Evolutionary conservation across 2,888 invertebrate genomes (phyloP).

Genomic region (Caenorhabditis uteleia): DNA sequence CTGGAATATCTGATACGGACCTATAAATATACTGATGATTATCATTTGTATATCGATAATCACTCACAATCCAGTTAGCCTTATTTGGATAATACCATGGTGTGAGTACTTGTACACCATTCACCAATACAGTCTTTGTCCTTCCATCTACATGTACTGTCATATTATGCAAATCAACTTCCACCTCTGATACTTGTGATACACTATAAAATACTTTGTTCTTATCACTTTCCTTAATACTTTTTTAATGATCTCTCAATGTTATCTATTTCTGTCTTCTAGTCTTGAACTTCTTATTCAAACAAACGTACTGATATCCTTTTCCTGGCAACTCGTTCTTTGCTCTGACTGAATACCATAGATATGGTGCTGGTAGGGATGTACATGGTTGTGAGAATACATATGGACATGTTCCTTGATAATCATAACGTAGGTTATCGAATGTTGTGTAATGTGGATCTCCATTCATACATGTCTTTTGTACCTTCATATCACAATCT

Average conservation of each 20-base stretch:
- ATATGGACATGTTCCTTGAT: slow-evolving; percentile 68
- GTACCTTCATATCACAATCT: slow-evolving; percentile 31
- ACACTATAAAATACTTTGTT: slow-evolving; percentile 33
- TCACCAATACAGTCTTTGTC: slow-evolving; percentile 42
- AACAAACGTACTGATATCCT: slow-evolving; percentile 28
- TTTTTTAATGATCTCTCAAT: neutral
- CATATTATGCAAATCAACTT: slow-evolving; percentile 51
- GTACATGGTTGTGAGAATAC: slow-evolving; percentile 56
- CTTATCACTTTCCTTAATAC: neutral
- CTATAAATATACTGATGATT: neutral
- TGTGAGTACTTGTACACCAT: slow-evolving; percentile 43
- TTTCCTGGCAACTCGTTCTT: slow-evolving; percentile 45
- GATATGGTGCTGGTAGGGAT: slow-evolving; percentile 31
- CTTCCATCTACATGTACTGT: slow-evolving; percentile 49
- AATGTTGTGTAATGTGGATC: slow-evolving; percentile 69
- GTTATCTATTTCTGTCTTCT: neutral
- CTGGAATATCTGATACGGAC: slow-evolving; percentile 26
- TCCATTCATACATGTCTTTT: slow-evolving; percentile 55
- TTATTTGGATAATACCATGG: slow-evolving; percentile 58
- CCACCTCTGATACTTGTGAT: slow-evolving; percentile 49
- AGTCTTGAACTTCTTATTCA: neutral
- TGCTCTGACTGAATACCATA: slow-evolving; percentile 48
- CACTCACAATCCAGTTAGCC: slow-evolving; percentile 14
- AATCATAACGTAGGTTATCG: slow-evolving; percentile 64
- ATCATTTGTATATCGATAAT: neutral